phyloP scores from a whole-genome alignment of 2,888 invertebrate genomes.

The Nemoura dubitans region DNA sequence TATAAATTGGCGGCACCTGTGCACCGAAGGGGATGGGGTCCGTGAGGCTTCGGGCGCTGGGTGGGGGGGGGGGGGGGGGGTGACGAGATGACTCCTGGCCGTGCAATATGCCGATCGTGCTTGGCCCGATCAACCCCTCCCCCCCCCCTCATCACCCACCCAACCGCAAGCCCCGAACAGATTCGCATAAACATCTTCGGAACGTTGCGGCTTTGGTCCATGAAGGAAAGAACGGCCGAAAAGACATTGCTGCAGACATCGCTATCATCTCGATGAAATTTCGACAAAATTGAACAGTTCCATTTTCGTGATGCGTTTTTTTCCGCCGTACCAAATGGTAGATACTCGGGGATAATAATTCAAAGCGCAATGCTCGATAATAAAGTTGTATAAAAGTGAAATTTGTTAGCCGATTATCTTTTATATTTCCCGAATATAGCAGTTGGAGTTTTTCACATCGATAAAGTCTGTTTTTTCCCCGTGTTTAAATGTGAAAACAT shows the following conservation, averaged over 20 bases:
- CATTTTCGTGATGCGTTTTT: not conserved
- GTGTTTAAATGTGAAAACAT: not conserved
- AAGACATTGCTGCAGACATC: not conserved
- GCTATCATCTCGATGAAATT: not conserved
- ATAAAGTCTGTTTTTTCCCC: conserved; percentile 26
- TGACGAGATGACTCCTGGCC: conserved; percentile 2
- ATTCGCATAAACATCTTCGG: not conserved
- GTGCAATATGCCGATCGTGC: not conserved
- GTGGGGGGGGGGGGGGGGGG: conserved; percentile 9
- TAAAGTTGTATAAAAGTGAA: conserved; percentile 15
- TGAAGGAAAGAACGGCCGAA: not conserved
- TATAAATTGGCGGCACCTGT: conserved; percentile 8
- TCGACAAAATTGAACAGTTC: not conserved
- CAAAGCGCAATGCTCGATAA: not conserved
- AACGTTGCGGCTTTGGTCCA: not conserved
- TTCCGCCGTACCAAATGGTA: not conserved
- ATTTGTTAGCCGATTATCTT: conserved; percentile 14
- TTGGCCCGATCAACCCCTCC: not conserved
- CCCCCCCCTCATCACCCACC: not conserved
- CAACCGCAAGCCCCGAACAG: not conserved
- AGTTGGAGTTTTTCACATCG: conserved; percentile 39
- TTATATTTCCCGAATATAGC: conserved; percentile 20
- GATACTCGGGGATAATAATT: not conserved
- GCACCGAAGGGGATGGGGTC: not conserved
- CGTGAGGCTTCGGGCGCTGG: not conserved